phyloP scores from a whole-genome alignment of 2,797 vertebrate species.

The Meda fulgida region DNA sequence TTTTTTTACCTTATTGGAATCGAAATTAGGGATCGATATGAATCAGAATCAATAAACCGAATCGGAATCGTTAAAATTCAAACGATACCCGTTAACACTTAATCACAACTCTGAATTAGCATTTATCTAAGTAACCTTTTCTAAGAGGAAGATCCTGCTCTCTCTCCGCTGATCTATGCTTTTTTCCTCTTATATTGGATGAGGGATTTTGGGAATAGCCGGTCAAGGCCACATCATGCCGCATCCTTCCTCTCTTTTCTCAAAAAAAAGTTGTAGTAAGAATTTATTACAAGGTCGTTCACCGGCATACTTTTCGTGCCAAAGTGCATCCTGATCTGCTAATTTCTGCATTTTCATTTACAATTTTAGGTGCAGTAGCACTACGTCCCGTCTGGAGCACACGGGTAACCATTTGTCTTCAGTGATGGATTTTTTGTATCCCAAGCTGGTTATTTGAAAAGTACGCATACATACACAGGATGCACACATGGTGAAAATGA shows the following conservation, averaged over 20 bases:
- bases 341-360: conserved; percentile 8
- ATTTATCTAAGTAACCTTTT: conserved; percentile 20
- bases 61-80: too few species aligned
- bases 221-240: background rate
- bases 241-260: background rate
- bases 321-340: conserved; percentile 28
- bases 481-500: conserved; percentile 32
- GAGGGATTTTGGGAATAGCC: conserved; percentile 40
- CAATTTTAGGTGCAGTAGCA: conserved; percentile 43
- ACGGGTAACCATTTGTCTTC: conserved; percentile 47
- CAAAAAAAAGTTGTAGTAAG: background rate
- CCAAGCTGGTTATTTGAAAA: conserved; percentile 43
- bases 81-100: background rate
- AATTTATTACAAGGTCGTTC: background rate
- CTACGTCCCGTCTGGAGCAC: conserved; percentile 46
- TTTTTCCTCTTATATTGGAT: conserved; percentile 15
- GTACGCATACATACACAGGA: background rate
- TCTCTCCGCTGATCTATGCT: background rate
- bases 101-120: conserved; percentile 21
- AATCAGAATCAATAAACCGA: too few species aligned
- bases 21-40: too few species aligned
- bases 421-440: conserved; percentile 43
- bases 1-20: too few species aligned
- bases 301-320: background rate
- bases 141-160: background rate